These are phyloP conservation scores for Arctocebus calabarensis DNA, from an alignment of 2,797 vertebrate species.

Conservation along the genomic window DNA sequence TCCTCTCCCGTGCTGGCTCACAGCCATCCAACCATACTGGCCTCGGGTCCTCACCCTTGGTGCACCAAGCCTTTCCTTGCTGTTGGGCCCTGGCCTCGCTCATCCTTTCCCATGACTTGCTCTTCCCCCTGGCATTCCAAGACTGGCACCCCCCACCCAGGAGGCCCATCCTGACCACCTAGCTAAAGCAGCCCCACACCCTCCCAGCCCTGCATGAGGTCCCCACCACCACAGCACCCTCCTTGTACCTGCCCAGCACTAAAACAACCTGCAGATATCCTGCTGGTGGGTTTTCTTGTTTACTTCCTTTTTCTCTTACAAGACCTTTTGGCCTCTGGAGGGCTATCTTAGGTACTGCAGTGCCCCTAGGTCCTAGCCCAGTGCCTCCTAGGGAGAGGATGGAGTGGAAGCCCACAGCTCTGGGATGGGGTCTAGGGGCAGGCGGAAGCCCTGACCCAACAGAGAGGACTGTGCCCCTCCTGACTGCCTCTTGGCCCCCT, in stretches of 20 bases:
- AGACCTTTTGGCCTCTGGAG: background rate
- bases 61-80: background rate
- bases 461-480: background rate
- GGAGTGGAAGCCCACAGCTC: background rate
- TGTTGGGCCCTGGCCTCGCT: background rate
- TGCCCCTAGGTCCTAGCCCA: background rate
- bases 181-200: too few species aligned
- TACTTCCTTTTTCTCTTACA: background rate
- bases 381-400: background rate
- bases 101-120: accelerated
- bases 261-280: background rate
- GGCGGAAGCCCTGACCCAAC: background rate
- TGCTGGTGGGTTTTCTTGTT: background rate
- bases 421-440: background rate
- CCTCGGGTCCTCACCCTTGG: background rate
- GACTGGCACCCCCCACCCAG: background rate
- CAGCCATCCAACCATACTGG: background rate
- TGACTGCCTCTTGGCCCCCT: too few species aligned
- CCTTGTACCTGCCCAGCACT: background rate
- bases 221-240: background rate
- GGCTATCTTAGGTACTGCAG: background rate
- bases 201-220: accelerated
- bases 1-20: background rate
- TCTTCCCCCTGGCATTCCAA: background rate
- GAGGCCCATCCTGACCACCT: background rate